Conservation (phyloP, 1,140 invertebrate species). For the Bradysia coprophila region DNA sequence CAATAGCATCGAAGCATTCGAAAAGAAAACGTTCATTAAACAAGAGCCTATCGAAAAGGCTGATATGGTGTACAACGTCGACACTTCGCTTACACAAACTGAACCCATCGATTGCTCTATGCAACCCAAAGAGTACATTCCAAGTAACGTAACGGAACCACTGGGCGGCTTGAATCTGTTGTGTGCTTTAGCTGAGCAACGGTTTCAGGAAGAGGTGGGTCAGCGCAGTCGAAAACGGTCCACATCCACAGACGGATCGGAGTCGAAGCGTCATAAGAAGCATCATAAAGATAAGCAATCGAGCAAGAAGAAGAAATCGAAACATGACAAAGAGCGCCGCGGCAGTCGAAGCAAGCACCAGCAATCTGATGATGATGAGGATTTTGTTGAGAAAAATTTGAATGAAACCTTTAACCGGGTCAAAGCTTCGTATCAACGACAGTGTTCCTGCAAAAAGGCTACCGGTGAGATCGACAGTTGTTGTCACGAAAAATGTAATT, state of each 20-base stretch:
- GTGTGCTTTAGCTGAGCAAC: slow-evolving; percentile 68
- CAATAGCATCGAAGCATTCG: slow-evolving; percentile 60
- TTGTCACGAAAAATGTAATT: slow-evolving; percentile 23
- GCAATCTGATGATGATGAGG: slow-evolving; percentile 22
- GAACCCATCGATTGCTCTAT: not conserved
- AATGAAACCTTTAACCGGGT: slow-evolving; percentile 24
- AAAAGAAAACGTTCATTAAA: slow-evolving; percentile 22
- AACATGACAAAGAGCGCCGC: slow-evolving; percentile 17
- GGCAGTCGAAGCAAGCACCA: not conserved
- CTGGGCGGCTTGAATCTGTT: slow-evolving; percentile 58
- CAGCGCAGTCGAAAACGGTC: slow-evolving; percentile 4
- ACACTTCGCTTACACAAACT: not conserved
- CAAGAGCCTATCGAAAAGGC: slow-evolving; percentile 16
- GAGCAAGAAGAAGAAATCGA: slow-evolving; percentile 6
- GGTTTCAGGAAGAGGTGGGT: slow-evolving; percentile 53
- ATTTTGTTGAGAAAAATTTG: slow-evolving; percentile 16
- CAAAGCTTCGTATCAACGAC: slow-evolving; percentile 23
- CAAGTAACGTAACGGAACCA: slow-evolving; percentile 6
- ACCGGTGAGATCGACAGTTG: slow-evolving; percentile 6
- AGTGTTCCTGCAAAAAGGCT: slow-evolving; percentile 17
- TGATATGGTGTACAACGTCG: not conserved
- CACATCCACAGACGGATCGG: slow-evolving; percentile 1
- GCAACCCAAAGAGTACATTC: not conserved
- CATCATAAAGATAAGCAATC: not conserved
- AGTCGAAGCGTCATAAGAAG: not conserved